Evolutionary conservation across 1,140 invertebrate genomes (phyloP).

Genomic region (Zaprionus gabonicus): DNA sequence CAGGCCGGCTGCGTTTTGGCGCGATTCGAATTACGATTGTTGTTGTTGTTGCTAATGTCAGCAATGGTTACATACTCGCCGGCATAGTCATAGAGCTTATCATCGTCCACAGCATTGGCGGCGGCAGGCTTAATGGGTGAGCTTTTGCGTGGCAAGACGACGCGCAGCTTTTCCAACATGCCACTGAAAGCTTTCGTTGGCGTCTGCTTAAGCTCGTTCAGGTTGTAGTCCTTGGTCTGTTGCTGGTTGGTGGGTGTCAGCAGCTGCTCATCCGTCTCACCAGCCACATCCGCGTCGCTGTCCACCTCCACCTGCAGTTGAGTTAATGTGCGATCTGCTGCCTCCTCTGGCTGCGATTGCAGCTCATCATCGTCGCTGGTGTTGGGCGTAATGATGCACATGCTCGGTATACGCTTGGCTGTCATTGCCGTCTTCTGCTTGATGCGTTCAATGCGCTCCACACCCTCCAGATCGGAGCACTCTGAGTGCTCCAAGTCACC

Average conservation of each 20-base stretch:
- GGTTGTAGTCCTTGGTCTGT: slow-evolving; percentile 74
- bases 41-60: slow-evolving; percentile 90
- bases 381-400: slow-evolving; percentile 95
- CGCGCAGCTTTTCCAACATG: slow-evolving; percentile 88
- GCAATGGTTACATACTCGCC: slow-evolving; percentile 94
- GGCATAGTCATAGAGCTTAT: slow-evolving; percentile 86
- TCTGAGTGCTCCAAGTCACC: slow-evolving; percentile 88
- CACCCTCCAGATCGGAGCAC: slow-evolving; percentile 93
- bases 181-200: slow-evolving; percentile 86
- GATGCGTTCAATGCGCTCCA: slow-evolving; percentile 93
- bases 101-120: slow-evolving; percentile 71
- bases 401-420: slow-evolving; percentile 94
- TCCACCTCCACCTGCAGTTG: slow-evolving; percentile 62
- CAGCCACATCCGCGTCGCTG: slow-evolving; percentile 16
- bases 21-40: slow-evolving; percentile 14
- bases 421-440: slow-evolving; percentile 94
- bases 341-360: slow-evolving; percentile 69
- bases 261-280: slow-evolving; percentile 44
- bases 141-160: slow-evolving; percentile 86
- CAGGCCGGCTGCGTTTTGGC: slow-evolving; percentile 38
- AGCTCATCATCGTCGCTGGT: slow-evolving; percentile 93
- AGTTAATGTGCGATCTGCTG: slow-evolving; percentile 69
- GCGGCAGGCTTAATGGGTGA: slow-evolving; percentile 54
- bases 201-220: slow-evolving; percentile 75
- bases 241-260: slow-evolving; percentile 62